These are phyloP conservation scores for Panthera tigris DNA, from an alignment of 2,113 vertebrate species.

Conservation along the genomic window DNA sequence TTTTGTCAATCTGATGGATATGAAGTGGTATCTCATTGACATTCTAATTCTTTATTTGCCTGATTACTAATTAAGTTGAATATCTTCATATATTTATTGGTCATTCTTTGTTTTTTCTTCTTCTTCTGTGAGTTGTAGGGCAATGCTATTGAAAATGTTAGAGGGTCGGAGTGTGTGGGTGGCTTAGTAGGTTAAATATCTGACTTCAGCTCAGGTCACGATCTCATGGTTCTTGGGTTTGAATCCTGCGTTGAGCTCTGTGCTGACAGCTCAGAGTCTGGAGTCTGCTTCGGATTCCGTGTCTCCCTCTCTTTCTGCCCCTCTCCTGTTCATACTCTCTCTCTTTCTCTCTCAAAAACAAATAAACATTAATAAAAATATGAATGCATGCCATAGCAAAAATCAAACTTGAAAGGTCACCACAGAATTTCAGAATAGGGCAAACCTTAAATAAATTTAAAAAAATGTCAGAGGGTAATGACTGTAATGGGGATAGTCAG, in stretches of 20 bases:
- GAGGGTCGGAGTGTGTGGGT: no score
- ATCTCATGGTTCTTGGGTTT: no score
- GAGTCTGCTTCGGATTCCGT: no score
- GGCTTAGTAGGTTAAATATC: no score
- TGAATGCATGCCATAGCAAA: not conserved
- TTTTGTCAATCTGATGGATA: not conserved
- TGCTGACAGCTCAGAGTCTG: no score
- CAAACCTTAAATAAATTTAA: not conserved
- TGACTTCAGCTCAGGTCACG: no score
- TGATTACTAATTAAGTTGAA: not conserved
- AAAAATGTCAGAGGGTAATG: not conserved
- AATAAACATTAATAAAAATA: not conserved
- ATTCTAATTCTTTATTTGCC: slow-evolving; percentile 14
- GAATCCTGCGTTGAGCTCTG: no score
- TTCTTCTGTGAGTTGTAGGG: not conserved
- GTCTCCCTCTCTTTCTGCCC: no score
- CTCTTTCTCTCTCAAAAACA: no score
- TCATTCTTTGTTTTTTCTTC: not conserved
- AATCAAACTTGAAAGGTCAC: not conserved
- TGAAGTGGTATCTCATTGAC: not conserved
- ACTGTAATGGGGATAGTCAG: not conserved
- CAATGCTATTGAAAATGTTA: not conserved
- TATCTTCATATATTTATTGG: not conserved
- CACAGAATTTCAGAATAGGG: not conserved
- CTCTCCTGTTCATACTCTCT: no score